A percentile compares a stretch with the other conserved stretches of the same genome.
phyloP scores from a whole-genome alignment of 2,113 vertebrate genomes.

The Oncorhynchus keta region DNA sequence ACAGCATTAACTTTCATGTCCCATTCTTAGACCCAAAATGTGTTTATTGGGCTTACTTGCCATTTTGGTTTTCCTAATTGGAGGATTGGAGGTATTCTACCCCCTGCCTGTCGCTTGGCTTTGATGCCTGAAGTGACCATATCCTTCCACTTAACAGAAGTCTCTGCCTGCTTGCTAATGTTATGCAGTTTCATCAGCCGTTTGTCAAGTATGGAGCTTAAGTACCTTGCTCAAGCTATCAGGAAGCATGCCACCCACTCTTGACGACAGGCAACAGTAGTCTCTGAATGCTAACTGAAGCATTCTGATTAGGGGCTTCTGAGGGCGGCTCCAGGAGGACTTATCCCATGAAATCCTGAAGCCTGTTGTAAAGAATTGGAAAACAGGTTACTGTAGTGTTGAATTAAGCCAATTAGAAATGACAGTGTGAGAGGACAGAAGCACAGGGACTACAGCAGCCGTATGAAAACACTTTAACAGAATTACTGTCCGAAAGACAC shows the following conservation, averaged over 20 bases:
- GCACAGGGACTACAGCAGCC: neutral
- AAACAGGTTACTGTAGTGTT: slow-evolving; percentile 2
- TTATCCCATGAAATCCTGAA: neutral
- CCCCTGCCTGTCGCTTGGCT: too few relatives aligned
- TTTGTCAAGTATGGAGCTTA: slow-evolving; percentile 51
- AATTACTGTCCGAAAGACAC: too few relatives aligned
- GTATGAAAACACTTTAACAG: neutral
- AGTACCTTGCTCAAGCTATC: slow-evolving; percentile 39
- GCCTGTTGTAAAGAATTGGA: neutral
- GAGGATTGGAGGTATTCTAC: too few relatives aligned
- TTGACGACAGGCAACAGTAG: slow-evolving; percentile 14
- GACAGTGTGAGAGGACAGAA: neutral
- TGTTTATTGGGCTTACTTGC: too few relatives aligned
- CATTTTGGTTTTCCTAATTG: too few relatives aligned
- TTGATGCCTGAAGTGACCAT: neutral
- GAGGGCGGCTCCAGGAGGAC: slow-evolving; percentile 1
- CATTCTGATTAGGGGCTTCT: slow-evolving; percentile 26
- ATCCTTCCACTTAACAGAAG: slow-evolving; percentile 16
- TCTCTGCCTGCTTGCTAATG: slow-evolving; percentile 15
- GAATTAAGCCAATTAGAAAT: neutral
- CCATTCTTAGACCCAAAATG: too few relatives aligned
- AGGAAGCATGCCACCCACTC: slow-evolving; percentile 47
- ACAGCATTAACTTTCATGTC: too few relatives aligned
- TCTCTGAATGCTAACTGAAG: slow-evolving; percentile 36
- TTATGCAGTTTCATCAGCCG: slow-evolving; percentile 48